Conservation (phyloP, 2,113 vertebrate genomes). For the Dromiciops gliroides region DNA sequence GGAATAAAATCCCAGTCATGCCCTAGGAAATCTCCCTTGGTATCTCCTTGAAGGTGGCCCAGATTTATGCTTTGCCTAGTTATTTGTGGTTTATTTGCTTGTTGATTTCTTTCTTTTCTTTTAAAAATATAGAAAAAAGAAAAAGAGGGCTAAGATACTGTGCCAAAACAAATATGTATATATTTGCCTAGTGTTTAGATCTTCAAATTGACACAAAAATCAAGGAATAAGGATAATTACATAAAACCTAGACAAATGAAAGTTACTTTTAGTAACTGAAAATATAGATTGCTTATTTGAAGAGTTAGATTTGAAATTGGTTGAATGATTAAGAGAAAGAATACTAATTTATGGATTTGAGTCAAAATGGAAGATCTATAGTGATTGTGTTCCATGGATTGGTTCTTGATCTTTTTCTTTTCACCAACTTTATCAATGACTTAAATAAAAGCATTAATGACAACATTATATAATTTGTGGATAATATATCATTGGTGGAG, state of each 20-base stretch:
- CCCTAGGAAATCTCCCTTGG: neutral
- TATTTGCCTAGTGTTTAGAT: neutral
- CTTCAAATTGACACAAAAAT: no score
- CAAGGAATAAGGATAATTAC: neutral
- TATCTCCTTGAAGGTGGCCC: neutral
- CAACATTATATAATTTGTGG: no score
- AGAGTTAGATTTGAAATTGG: neutral
- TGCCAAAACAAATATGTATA: fast-evolving
- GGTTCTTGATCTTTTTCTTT: no score
- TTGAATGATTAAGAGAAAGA: neutral
- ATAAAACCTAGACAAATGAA: fast-evolving
- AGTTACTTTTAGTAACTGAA: neutral
- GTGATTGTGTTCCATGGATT: no score
- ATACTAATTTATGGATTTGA: neutral
- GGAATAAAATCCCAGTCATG: neutral
- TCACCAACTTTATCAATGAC: no score
- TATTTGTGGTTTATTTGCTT: neutral
- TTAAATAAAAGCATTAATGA: no score
- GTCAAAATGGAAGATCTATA: no score
- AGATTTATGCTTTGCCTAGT: fast-evolving
- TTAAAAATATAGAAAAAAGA: neutral
- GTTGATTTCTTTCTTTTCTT: neutral
- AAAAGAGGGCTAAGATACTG: neutral
- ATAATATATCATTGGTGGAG: no score
- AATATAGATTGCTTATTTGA: neutral